phyloP scores from a whole-genome alignment of 2,888 invertebrate species.

The Metalampra italica region DNA sequence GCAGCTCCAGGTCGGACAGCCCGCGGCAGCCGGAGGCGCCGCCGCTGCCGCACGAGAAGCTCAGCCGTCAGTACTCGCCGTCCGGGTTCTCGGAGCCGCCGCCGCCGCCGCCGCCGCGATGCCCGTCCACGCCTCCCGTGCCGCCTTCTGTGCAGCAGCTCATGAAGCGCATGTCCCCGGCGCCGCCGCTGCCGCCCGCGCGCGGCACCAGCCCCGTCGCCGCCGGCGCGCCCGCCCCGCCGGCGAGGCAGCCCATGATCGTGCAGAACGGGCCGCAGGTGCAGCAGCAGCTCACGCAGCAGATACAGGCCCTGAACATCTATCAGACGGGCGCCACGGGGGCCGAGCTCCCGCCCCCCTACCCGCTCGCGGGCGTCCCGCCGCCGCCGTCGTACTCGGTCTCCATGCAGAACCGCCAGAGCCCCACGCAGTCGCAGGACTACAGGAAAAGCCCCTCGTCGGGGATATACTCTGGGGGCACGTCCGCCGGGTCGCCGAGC shows the following conservation, averaged over 20 bases:
- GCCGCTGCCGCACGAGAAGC: constrained; percentile 80
- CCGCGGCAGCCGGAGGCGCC: constrained; percentile 83
- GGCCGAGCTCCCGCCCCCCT: constrained; percentile 84
- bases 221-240: constrained; percentile 79
- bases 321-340: constrained; percentile 81
- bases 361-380: constrained; percentile 80
- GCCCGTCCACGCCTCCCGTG: constrained; percentile 83
- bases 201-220: constrained; percentile 86
- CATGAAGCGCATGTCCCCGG: constrained; percentile 81
- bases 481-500: constrained; percentile 90
- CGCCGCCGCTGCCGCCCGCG: constrained; percentile 80
- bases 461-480: constrained; percentile 90
- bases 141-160: constrained; percentile 80
- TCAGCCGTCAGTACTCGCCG: constrained; percentile 86
- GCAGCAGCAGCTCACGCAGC: constrained; percentile 92
- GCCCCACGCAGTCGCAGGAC: constrained; percentile 89
- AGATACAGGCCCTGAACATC: constrained; percentile 91
- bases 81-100: constrained; percentile 82
- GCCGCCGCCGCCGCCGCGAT: constrained; percentile 86
- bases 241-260: constrained; percentile 86
- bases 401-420: constrained; percentile 91
- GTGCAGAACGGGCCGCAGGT: constrained; percentile 89
- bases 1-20: constrained; percentile 93
- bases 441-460: constrained; percentile 92
- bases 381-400: constrained; percentile 92